Percentiles rank a stretch among this genome's conserved stretches.
phyloP scores from a whole-genome alignment of 1,140 invertebrate species.

The Bombus waltoni region DNA sequence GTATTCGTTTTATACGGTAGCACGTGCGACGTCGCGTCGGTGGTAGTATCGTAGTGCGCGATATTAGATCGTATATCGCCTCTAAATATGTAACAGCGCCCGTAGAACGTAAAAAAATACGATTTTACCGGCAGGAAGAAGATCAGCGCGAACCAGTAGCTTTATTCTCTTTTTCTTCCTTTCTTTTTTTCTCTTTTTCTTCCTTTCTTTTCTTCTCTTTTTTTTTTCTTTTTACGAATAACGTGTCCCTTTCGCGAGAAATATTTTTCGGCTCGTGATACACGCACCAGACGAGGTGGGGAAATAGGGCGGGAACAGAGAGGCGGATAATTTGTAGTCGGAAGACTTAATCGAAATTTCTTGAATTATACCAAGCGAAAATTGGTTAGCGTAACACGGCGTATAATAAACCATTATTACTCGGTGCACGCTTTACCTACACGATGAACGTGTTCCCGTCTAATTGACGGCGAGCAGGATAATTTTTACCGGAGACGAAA shows the following conservation, averaged over 20 bases:
- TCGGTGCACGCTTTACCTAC: not conserved
- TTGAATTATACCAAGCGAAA: slow-evolving; percentile 20
- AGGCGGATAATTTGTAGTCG: not conserved
- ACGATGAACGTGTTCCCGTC: not conserved
- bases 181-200: not conserved
- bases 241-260: not conserved
- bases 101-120: slow-evolving; percentile 42
- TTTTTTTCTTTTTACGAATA: not conserved
- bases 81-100: slow-evolving; percentile 61
- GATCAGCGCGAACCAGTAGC: not conserved
- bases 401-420: slow-evolving; percentile 26
- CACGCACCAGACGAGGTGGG: not conserved
- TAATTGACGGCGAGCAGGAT: slow-evolving; percentile 12
- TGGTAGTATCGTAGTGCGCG: slow-evolving; percentile 47
- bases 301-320: not conserved
- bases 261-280: not conserved
- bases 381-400: slow-evolving; percentile 4
- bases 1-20: slow-evolving; percentile 35
- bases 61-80: slow-evolving; percentile 72
- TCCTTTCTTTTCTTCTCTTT: no score
- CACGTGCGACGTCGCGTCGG: slow-evolving; percentile 36
- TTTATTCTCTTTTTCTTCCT: not conserved
- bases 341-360: slow-evolving; percentile 23
- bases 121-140: not conserved
- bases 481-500: slow-evolving; percentile 10